Conservation (phyloP, 2,888 invertebrate species). For the Saturnia pavonia region DNA sequence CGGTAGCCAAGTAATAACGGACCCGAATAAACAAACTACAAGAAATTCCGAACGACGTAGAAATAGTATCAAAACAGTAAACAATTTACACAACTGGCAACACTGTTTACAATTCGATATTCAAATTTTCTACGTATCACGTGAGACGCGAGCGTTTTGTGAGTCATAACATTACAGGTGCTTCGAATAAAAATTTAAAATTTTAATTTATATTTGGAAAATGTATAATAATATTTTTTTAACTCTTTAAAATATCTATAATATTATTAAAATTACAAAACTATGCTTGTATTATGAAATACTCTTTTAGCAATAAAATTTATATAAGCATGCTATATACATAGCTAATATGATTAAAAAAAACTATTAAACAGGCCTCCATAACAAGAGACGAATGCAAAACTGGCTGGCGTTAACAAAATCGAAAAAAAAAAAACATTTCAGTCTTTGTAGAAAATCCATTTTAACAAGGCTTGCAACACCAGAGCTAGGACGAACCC, state of each 20-base stretch:
- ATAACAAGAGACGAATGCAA: background rate
- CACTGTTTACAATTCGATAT: slow-evolving; percentile 12
- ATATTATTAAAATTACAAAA: slow-evolving; percentile 2
- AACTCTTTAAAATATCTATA: background rate
- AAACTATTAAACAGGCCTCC: background rate
- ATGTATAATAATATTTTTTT: background rate
- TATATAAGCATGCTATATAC: background rate
- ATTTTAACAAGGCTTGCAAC: slow-evolving; percentile 64
- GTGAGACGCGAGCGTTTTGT: background rate
- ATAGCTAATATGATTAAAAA: slow-evolving; percentile 11
- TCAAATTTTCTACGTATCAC: background rate
- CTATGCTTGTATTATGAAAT: background rate
- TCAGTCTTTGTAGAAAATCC: slow-evolving; percentile 72
- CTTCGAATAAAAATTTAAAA: background rate
- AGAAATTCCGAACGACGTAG: slow-evolving; percentile 31
- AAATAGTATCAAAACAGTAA: slow-evolving; percentile 25
- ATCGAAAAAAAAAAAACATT: slow-evolving; percentile 21
- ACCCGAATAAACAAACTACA: background rate
- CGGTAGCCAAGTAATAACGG: background rate
- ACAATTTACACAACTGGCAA: slow-evolving; percentile 32
- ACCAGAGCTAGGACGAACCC: slow-evolving; percentile 69
- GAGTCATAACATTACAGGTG: background rate
- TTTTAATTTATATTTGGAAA: background rate
- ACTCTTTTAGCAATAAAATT: slow-evolving; percentile 2
- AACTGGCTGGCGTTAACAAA: background rate